Evolutionary conservation across 2,113 vertebrate genomes (phyloP), one percentile per base, ranked within the genome.

Genomic region (Nycticryphes semicollaris): DNA sequence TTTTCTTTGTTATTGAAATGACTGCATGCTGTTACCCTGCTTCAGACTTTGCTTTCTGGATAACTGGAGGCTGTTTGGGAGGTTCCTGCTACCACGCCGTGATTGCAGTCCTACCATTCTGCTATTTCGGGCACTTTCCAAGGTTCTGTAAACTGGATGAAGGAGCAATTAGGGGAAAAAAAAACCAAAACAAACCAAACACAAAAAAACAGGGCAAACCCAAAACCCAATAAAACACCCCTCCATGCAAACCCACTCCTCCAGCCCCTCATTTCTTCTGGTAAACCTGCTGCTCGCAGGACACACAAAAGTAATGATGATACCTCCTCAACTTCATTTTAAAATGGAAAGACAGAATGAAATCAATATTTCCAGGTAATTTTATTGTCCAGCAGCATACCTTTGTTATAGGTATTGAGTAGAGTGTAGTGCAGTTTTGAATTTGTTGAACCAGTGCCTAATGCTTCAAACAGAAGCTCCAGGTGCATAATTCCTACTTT

Each of bases 81-180:
- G 0, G 23, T 33, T 84, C 18, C 59, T 77, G 48, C 21, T 3
- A 1, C 64, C 0, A 1, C 78, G 27, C 35, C 7, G 5, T 53
- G 21, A 24, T 35, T 59, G 23, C 43, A 68, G 37, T 63, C 48
- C 57, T 77, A 77, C 23, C 30, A 0, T 89, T 75, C 50, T 83
- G 9, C 21, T 76, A 1, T 59, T 90, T 68, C 45, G 63, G n/a
- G n/a, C 31, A 59, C 14, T 77, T 90, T 24, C 12, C 16, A 56
- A 54, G 10, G 15, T 69, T 39, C 37, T 76, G 16, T 67, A 19
- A 37, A 48, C 6, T 12, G 48, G 27, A 28, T 43, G 27, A 43
- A 81, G 24, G 48, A 84, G 53, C 14, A 22, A n/a, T n/a, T 54
- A 19, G 47, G 19, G 17, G n/a, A n/a, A 8, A 37, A 31, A 8